These are phyloP conservation scores for Orcinus orca DNA, from an alignment of 2,113 vertebrate genomes.

Conservation along the genomic window DNA sequence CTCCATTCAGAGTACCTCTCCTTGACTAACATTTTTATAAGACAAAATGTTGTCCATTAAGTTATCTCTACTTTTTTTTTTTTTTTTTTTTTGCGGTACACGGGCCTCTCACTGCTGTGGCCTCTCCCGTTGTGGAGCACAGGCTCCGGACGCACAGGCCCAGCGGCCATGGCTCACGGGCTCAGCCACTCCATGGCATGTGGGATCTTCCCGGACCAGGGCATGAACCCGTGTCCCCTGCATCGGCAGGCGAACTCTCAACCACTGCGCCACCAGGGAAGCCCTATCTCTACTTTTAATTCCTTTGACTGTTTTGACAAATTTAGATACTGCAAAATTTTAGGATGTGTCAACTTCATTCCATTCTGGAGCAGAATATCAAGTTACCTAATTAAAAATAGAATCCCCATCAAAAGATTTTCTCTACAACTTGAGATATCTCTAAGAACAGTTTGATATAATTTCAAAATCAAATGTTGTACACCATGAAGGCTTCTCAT, in stretches of 20 bases:
- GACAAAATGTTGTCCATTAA: background rate
- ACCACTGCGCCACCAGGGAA: no score
- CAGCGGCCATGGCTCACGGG: no score
- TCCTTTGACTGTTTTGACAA: background rate
- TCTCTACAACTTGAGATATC: background rate
- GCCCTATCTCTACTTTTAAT: background rate
- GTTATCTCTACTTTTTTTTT: background rate
- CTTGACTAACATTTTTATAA: background rate
- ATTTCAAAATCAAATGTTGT: background rate
- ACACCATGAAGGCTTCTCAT: background rate
- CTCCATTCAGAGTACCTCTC: background rate
- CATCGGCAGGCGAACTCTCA: no score
- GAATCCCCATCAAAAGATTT: background rate
- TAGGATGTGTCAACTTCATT: background rate
- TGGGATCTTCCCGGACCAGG: no score
- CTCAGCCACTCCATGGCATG: no score
- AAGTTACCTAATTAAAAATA: conserved; percentile 1
- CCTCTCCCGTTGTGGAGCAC: no score
- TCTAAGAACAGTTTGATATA: background rate
- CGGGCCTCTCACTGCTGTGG: no score
- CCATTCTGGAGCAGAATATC: background rate
- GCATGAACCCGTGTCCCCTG: no score
- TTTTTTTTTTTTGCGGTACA: no score
- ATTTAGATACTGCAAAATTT: background rate
- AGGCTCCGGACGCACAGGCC: no score